Conservation (phyloP, 1,140 invertebrate genomes). For the Drosophila fuyamai region DNA sequence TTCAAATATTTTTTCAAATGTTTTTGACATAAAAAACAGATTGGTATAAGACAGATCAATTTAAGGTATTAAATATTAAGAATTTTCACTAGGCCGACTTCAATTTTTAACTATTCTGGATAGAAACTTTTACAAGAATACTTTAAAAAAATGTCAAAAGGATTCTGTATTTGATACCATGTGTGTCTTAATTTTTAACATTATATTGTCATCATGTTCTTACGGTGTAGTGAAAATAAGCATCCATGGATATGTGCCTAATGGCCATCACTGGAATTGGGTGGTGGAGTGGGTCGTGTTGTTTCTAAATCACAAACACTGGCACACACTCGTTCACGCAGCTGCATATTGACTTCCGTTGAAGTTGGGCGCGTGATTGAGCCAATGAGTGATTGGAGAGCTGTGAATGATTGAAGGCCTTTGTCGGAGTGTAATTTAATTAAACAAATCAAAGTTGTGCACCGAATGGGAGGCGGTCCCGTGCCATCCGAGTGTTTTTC, state of each 20-base stretch:
- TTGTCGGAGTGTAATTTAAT: conserved; percentile 82
- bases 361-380: conserved; percentile 71
- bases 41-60: too few species aligned
- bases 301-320: conserved; percentile 43
- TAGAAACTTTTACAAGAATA: too few species aligned
- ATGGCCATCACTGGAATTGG: not conserved
- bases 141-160: too few species aligned
- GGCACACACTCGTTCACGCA: conserved; percentile 30
- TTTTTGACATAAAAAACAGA: too few species aligned
- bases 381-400: conserved; percentile 80
- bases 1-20: too few species aligned
- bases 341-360: conserved; percentile 61
- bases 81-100: too few species aligned
- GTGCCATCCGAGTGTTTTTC: conserved; percentile 51
- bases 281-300: conserved; percentile 3
- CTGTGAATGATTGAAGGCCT: conserved; percentile 82
- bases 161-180: too few species aligned
- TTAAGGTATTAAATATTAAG: too few species aligned
- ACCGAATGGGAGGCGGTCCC: not conserved
- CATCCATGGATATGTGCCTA: not conserved
- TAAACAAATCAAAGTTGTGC: conserved; percentile 75
- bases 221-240: not conserved
- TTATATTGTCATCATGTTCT: too few species aligned
- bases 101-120: too few species aligned
- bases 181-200: too few species aligned